Conservation (phyloP, 2,113 vertebrate genomes). For the Patagioenas fasciata region DNA sequence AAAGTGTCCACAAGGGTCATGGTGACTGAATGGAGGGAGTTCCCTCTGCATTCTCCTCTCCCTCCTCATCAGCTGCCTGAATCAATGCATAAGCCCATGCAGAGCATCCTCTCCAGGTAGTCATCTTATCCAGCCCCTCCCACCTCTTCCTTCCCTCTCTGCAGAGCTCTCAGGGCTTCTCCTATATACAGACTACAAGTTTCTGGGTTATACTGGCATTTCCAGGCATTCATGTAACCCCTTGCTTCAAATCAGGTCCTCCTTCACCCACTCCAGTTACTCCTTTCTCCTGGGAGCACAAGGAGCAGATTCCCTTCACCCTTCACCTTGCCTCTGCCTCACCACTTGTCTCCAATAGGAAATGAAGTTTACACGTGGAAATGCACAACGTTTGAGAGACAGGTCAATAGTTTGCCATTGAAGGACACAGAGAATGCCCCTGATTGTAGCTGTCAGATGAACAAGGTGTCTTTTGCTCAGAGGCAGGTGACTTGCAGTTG, state of each 20-base stretch:
- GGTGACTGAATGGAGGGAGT: background rate
- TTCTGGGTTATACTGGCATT: background rate
- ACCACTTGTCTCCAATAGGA: background rate
- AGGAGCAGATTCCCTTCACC: background rate
- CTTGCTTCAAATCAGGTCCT: background rate
- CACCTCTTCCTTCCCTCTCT: background rate
- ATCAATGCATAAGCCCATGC: background rate
- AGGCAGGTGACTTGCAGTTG: rapidly evolving
- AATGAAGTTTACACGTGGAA: background rate
- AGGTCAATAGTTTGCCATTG: background rate
- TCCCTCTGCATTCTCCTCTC: background rate
- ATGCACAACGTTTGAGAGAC: background rate
- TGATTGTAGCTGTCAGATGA: background rate
- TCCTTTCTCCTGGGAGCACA: background rate
- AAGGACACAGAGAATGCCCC: background rate
- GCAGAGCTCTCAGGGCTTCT: background rate
- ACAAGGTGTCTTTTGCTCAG: background rate
- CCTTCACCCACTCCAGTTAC: background rate
- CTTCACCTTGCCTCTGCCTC: background rate
- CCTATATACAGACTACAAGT: background rate
- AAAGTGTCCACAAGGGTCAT: background rate
- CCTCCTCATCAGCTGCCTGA: background rate
- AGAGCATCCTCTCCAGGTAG: background rate
- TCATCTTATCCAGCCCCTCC: background rate
- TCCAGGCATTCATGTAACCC: background rate